A percentile compares a stretch with the other conserved stretches of the same genome.
Evolutionary conservation across 2,888 invertebrate species (phyloP).

Genomic region (Thymelicus lineola): DNA sequence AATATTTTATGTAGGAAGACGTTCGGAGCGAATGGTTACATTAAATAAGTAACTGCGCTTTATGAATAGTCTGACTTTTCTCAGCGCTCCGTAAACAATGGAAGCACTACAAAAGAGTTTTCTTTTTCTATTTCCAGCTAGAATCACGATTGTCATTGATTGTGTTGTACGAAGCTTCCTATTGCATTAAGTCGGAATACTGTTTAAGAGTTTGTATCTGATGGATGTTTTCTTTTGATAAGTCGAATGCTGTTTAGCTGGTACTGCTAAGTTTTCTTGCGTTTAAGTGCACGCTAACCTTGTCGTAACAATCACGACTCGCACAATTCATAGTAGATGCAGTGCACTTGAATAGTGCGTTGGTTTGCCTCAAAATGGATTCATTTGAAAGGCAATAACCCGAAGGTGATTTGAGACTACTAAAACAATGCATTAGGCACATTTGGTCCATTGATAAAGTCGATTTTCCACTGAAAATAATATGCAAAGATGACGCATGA

Average conservation of each 20-base stretch:
- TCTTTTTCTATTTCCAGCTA: conserved; percentile 22
- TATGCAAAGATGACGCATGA: too few relatives aligned
- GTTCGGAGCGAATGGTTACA: conserved; percentile 5
- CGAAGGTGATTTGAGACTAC: too few relatives aligned
- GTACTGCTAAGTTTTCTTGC: conserved; percentile 4
- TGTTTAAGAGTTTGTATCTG: conserved; percentile 8
- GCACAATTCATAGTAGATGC: neutral
- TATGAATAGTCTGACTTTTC: conserved; percentile 18
- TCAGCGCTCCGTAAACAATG: conserved; percentile 20
- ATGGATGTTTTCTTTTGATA: neutral
- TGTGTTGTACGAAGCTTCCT: conserved; percentile 15
- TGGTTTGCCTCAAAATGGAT: too few relatives aligned
- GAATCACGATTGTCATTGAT: conserved; percentile 20
- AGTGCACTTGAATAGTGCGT: conserved; percentile 11
- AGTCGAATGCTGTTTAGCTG: neutral
- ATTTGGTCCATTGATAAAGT: too few relatives aligned
- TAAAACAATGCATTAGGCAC: too few relatives aligned
- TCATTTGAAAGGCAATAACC: too few relatives aligned
- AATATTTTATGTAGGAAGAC: conserved; percentile 9
- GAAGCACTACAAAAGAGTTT: conserved; percentile 14
- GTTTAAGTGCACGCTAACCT: conserved; percentile 10
- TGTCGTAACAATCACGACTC: neutral
- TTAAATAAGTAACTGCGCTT: conserved; percentile 24
- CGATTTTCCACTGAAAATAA: too few relatives aligned
- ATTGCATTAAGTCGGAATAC: conserved; percentile 16